phyloP scores from a whole-genome alignment of 2,797 vertebrate species.

The Bradypodion ventrale region DNA sequence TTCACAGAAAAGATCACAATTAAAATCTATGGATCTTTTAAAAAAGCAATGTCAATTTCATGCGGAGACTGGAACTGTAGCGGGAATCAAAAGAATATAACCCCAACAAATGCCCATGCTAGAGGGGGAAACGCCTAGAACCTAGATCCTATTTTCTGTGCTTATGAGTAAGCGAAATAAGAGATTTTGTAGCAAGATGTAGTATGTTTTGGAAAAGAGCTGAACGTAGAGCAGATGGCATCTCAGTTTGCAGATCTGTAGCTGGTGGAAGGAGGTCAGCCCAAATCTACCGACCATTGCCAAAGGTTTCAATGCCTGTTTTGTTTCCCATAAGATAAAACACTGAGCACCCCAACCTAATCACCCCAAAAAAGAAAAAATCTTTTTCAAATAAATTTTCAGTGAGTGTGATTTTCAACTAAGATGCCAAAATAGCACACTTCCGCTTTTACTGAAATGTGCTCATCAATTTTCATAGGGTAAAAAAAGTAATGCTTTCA shows the following conservation, averaged over 20 bases:
- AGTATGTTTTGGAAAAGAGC: background rate
- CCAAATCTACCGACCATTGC: no score
- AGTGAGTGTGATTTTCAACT: background rate
- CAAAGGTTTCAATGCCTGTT: background rate
- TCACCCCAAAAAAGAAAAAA: background rate
- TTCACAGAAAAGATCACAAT: background rate
- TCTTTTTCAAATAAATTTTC: background rate
- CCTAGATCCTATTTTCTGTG: background rate
- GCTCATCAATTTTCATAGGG: background rate
- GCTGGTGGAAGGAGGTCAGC: background rate
- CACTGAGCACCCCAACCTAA: no score
- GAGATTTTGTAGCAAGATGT: background rate
- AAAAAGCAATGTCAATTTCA: background rate
- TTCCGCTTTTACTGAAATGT: background rate
- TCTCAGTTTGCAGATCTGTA: background rate
- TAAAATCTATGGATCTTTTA: background rate
- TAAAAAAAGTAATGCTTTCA: background rate
- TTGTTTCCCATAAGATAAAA: background rate
- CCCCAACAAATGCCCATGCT: no score
- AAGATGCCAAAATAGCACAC: background rate
- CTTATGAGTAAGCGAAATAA: background rate
- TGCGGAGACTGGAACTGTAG: background rate
- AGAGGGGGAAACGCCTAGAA: no score
- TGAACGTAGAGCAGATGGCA: background rate
- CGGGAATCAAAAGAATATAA: background rate